Evolutionary conservation across 1,140 invertebrate species (phyloP).

Genomic region (Pinna nobilis): DNA sequence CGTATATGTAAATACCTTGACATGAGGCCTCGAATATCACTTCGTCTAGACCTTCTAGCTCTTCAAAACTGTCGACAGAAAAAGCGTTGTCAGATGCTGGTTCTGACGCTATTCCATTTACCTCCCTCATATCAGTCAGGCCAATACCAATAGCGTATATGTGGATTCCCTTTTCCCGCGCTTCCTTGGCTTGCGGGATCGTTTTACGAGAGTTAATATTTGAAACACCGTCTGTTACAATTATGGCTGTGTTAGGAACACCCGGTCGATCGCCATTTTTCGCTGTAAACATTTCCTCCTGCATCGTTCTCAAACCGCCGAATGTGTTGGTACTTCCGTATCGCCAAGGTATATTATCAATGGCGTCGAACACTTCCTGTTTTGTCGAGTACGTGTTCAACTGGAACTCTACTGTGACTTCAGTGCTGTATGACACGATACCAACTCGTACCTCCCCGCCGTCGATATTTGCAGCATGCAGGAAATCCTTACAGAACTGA

Average conservation of each 20-base stretch:
- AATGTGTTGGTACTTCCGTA: constrained; percentile 70
- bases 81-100: constrained; percentile 55
- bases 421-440: constrained; percentile 53
- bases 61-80: constrained; percentile 57
- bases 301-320: constrained; percentile 58
- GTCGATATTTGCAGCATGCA: constrained; percentile 55
- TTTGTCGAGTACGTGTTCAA: constrained; percentile 50
- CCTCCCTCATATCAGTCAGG: constrained; percentile 52
- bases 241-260: constrained; percentile 59
- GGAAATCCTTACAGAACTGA: constrained; percentile 51
- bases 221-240: constrained; percentile 70
- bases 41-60: constrained; percentile 49
- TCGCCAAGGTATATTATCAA: constrained; percentile 57
- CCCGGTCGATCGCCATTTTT: constrained; percentile 60
- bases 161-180: constrained; percentile 48
- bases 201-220: constrained; percentile 58
- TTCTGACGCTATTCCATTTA: constrained; percentile 58
- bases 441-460: constrained; percentile 52
- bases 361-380: constrained; percentile 46
- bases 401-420: constrained; percentile 55
- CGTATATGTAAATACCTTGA: constrained; percentile 36
- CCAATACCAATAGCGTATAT: constrained; percentile 64
- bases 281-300: constrained; percentile 57
- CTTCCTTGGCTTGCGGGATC: constrained; percentile 49
- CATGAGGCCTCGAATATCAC: constrained; percentile 51